phyloP scores from a whole-genome alignment of 1,140 invertebrate species.

The Cydia fagiglandana region DNA sequence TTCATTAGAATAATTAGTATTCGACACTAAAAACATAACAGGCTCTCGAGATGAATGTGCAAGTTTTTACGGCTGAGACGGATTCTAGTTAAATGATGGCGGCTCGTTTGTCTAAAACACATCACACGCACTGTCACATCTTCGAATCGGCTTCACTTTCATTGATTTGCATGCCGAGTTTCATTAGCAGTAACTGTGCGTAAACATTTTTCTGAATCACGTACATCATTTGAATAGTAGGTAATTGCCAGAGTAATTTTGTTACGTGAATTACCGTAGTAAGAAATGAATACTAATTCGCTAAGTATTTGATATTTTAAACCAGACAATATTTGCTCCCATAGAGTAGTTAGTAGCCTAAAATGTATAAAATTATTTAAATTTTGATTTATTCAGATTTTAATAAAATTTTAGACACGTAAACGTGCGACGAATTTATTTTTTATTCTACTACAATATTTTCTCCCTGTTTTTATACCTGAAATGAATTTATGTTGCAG shows the following conservation, averaged over 20 bases:
- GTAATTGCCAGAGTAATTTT: background rate
- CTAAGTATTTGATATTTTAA: too few species aligned
- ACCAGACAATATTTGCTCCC: background rate
- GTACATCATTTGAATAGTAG: background rate
- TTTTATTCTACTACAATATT: background rate
- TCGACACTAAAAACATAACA: background rate
- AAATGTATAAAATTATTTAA: too few species aligned
- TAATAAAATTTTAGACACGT: background rate
- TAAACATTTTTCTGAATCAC: constrained; percentile 17
- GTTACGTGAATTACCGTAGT: background rate
- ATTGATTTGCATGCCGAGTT: constrained; percentile 49
- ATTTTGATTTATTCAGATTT: too few species aligned
- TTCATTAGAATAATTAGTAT: background rate
- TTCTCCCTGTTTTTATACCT: background rate
- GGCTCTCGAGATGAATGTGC: background rate
- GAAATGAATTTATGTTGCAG: background rate
- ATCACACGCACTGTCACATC: constrained; percentile 1
- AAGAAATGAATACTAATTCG: too few species aligned
- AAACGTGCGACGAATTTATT: background rate
- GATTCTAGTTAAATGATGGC: background rate
- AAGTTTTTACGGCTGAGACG: background rate
- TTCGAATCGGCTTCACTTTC: constrained; percentile 48
- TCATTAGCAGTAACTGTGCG: constrained; percentile 20
- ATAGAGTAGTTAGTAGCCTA: too few species aligned
- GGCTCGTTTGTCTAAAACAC: background rate